phyloP scores from a whole-genome alignment of 2,888 invertebrate species.

The Sialis fuliginosa region DNA sequence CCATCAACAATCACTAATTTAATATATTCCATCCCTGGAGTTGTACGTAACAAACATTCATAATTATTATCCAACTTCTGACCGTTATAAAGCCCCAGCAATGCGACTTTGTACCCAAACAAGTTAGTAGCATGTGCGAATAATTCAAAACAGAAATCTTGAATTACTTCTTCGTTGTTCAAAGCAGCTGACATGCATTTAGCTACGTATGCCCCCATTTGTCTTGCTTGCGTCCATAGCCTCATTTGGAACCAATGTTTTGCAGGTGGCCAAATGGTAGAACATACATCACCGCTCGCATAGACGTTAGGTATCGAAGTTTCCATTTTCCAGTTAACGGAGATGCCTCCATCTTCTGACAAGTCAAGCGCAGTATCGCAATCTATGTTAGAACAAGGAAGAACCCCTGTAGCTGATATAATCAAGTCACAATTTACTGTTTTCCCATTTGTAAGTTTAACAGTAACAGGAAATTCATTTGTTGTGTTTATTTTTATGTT shows the following conservation, averaged over 20 bases:
- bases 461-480: slow-evolving; percentile 47
- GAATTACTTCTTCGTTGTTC: slow-evolving; percentile 44
- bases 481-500: slow-evolving; percentile 18
- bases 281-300: slow-evolving; percentile 92
- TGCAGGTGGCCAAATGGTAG: slow-evolving; percentile 58
- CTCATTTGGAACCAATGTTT: slow-evolving; percentile 88
- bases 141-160: slow-evolving; percentile 94
- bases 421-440: slow-evolving; percentile 71
- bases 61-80: slow-evolving; percentile 67
- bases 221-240: slow-evolving; percentile 94
- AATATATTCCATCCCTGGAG: slow-evolving; percentile 63
- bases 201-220: slow-evolving; percentile 92
- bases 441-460: slow-evolving; percentile 54
- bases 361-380: slow-evolving; percentile 32
- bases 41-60: slow-evolving; percentile 71
- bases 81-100: slow-evolving; percentile 85
- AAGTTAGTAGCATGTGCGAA: slow-evolving; percentile 93
- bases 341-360: slow-evolving; percentile 62
- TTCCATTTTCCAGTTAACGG: slow-evolving; percentile 71
- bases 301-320: slow-evolving; percentile 63
- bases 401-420: slow-evolving; percentile 90
- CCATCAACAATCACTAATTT: slow-evolving; percentile 77
- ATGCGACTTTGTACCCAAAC: slow-evolving; percentile 83
- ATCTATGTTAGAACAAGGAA: slow-evolving; percentile 41
- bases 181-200: slow-evolving; percentile 62